Conservation (phyloP, 2,797 vertebrate species). For the Micrastur ruficollis region DNA sequence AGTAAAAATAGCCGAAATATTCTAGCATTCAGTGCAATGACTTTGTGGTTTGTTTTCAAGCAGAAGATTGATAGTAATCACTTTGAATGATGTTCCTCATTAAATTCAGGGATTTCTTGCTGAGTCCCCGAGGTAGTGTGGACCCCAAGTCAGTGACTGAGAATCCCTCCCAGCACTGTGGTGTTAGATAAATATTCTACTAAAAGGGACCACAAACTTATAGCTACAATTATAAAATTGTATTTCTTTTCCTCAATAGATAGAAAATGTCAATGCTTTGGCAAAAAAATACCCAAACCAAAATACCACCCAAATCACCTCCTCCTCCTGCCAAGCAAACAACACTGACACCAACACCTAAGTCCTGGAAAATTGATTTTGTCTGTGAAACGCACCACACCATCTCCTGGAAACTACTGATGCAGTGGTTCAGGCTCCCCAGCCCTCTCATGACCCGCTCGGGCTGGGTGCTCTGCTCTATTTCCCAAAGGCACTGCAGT, state of each 20-base stretch:
- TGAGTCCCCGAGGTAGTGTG: background rate
- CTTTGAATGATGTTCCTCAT: background rate
- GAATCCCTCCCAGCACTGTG: background rate
- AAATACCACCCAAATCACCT: background rate
- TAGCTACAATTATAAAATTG: background rate
- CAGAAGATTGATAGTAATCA: background rate
- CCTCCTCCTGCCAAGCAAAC: background rate
- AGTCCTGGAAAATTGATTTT: background rate
- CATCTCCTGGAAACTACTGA: background rate
- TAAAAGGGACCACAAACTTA: background rate
- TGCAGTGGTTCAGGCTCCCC: background rate
- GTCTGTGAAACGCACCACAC: background rate
- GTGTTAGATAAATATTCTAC: background rate
- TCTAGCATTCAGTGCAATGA: background rate
- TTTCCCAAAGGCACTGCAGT: background rate
- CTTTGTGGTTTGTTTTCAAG: background rate
- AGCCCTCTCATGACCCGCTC: fast-evolving
- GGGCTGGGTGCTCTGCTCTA: background rate
- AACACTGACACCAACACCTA: fast-evolving
- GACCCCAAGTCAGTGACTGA: background rate
- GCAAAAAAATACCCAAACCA: background rate
- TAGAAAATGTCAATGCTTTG: background rate
- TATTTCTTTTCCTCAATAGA: background rate
- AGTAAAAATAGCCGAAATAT: background rate
- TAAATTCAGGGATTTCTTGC: background rate